Evolutionary conservation across 2,888 invertebrate genomes (phyloP), one percentile per base, ranked within the genome.

Genomic region (Euphydryas editha): DNA sequence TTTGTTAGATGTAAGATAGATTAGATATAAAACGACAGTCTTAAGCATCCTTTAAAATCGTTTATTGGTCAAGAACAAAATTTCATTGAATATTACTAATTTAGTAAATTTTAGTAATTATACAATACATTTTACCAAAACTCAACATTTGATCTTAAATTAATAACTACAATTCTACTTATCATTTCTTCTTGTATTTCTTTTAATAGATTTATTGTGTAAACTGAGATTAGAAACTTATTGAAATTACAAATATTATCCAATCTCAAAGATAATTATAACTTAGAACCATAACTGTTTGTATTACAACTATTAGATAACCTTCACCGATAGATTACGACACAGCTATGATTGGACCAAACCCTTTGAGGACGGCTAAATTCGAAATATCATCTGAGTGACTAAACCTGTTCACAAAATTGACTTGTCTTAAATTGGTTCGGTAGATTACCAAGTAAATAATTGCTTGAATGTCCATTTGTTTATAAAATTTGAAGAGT

Each of bases 341-440:
- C 49, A 15, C 49, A 51, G 24, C 24, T 51, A 51, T 51, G 49
- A 51, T 51, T 51, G 49, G 21, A 51, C 49, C 21, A 24, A 51
- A 51, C 24, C 49, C 49, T 8, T 51, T 51, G 49, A 51, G 49
- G 18, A 18, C 13, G 49, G 49, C 21, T n/a, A 24, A 51, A 51
- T 51, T 51, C 15, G 21, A 51, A 51, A 51, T 51, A 21, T 24
- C 49, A 51, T 24, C 21, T 21, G 21, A 51, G 15, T 21, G 21
- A 51, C 49, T 24, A 51, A 51, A 51, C 8, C 24, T 51, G 21
- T 51, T 24, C 24, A 24, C 49, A 51, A 51, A 51, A 21, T 51
- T 21, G 49, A 49, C 49, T 49, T 49, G 49, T 11, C 49, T 20
- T 18, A 17, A 18, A 46, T 46, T 46, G 18, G 18, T 18, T 46